Base-by-base conservation (phyloP, 2,113 vertebrate species). In the Nerophis ophidion region DNA sequence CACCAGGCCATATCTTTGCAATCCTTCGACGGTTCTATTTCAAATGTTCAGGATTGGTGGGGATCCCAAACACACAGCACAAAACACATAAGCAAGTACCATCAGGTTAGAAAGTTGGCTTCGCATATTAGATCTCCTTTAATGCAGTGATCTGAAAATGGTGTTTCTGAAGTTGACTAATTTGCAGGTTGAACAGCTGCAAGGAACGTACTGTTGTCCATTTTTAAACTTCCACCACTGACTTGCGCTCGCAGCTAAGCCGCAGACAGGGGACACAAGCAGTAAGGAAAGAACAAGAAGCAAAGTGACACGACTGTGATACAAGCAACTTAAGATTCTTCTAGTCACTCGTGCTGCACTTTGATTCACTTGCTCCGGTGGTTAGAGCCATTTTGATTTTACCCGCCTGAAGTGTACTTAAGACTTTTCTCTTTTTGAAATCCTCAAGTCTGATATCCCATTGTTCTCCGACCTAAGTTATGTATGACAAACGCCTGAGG, bases 361-460 rank as follows among this genome's bases (percentile, higher is more conserved):
- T 93, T 94, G 92, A 95, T 93, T 93, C 79, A 58, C 86, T 92
- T 90, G 90, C 90, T 89, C 82, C 89, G 90, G 90, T 92, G 89
- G 89, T 82, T 86, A 91, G 84, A 89, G 87, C 71, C 60, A 84
- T 89, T 90, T 87, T 90, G 89, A 91, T 90, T 90, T 86, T 87
- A 83, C 87, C 82, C 83, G 79, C 88, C 75, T 76, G 88, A 89
- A 91, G 87, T 90, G 61, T 91, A 88, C 76, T 82, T 80, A 77
- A 67, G 56, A 60, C 79, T 67, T 54, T 81, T 80, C 79, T 80
- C 75, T 71, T 79, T 77, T 51, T 89, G 89, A 84, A 84, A 89
- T 86, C 91, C 84, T 83, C 65, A 79, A 79, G 80, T 82, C 82
- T 87, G 88, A 87, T 89, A 91, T 88, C 75, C 85, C 90, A 92